Evolutionary conservation across 2,888 invertebrate genomes (phyloP).

Genomic region (Flabesymbios commensalis): DNA sequence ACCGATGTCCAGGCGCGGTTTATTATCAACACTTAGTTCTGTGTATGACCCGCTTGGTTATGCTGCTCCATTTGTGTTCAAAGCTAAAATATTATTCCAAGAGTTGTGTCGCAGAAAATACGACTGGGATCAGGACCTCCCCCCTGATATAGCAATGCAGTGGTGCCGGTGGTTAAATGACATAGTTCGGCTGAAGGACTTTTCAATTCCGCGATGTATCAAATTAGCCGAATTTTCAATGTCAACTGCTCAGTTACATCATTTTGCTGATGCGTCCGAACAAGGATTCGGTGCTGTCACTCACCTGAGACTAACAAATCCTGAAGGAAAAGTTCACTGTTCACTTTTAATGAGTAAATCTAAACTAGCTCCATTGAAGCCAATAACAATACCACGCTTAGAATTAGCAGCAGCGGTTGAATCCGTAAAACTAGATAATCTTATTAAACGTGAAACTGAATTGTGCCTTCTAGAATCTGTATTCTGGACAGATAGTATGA

Average conservation of each 20-base stretch:
- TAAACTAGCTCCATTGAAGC: background rate
- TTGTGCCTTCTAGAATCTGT: too few relatives aligned
- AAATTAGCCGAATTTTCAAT: too few relatives aligned
- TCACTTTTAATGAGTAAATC: background rate
- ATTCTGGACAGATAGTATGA: too few relatives aligned
- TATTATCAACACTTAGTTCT: too few relatives aligned
- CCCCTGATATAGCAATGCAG: background rate
- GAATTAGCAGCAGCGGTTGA: background rate
- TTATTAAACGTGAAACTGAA: background rate
- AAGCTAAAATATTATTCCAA: background rate
- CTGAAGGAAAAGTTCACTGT: background rate
- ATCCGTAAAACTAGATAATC: background rate
- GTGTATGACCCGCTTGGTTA: background rate
- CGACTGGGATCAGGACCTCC: background rate
- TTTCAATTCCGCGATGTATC: background rate
- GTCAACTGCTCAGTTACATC: constrained; percentile 1
- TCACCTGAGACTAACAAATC: background rate
- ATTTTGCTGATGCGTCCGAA: background rate
- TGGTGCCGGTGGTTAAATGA: background rate
- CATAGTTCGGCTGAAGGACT: background rate
- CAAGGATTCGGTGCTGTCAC: too few relatives aligned
- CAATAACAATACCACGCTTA: background rate
- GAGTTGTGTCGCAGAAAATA: background rate
- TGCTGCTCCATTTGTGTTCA: background rate
- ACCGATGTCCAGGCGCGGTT: background rate